These are phyloP conservation scores for Luperina testacea DNA, from an alignment of 2,888 invertebrate species.

Conservation along the genomic window DNA sequence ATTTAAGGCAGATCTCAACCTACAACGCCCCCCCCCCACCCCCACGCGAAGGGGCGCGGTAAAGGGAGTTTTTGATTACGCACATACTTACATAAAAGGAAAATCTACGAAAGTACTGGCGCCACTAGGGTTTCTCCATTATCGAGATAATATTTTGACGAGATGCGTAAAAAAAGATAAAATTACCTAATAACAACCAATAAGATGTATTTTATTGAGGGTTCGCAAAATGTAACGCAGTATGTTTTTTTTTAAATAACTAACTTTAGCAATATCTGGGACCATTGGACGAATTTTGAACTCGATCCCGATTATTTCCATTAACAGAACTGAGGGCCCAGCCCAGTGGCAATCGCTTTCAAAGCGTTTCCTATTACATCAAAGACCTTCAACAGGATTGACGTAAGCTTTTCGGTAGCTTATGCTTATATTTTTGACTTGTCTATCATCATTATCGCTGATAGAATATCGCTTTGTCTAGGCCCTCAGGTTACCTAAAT, in stretches of 20 bases:
- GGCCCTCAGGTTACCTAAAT: background rate
- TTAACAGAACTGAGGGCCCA: background rate
- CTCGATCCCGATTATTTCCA: background rate
- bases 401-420: background rate
- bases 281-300: background rate
- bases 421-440: background rate
- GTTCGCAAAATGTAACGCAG: background rate
- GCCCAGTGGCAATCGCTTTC: background rate
- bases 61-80: background rate
- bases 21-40: background rate
- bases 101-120: constrained; percentile 4
- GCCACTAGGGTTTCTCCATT: background rate
- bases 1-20: background rate
- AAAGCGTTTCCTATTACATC: background rate
- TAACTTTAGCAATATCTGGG: background rate
- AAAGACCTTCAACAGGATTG: background rate
- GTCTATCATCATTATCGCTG: background rate
- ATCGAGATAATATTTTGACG: constrained; percentile 7
- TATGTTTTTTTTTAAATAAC: background rate
- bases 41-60: background rate
- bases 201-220: background rate
- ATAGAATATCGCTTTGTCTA: background rate
- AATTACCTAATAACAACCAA: background rate
- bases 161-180: background rate
- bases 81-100: background rate